Percentiles rank a stretch among this genome's conserved stretches.
Evolutionary conservation across 2,888 invertebrate genomes (phyloP).

Genomic region (Hartigia nigra): DNA sequence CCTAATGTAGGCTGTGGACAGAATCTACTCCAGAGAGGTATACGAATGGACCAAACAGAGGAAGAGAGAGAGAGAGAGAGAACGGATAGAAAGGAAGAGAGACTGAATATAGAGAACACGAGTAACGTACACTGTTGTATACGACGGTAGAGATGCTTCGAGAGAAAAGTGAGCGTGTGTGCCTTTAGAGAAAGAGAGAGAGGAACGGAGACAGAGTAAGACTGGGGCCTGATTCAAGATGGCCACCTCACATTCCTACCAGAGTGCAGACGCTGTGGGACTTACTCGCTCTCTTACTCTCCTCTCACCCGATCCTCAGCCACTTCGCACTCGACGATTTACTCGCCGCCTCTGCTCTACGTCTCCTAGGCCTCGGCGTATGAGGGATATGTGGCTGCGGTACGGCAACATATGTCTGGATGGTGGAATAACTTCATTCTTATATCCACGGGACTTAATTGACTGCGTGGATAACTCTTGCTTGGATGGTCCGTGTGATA

Average conservation of each 20-base stretch:
- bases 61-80: conserved; percentile 31
- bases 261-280: conserved; percentile 16
- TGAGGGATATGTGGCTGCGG: neutral
- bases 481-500: too few species aligned
- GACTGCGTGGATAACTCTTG: too few species aligned
- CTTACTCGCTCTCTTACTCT: conserved; percentile 18
- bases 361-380: conserved; percentile 5
- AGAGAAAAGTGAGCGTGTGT: conserved; percentile 15
- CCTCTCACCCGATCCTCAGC: neutral
- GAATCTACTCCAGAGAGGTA: too few species aligned
- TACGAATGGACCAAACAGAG: conserved; percentile 19
- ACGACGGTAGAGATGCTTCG: neutral
- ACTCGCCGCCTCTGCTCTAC: conserved; percentile 16
- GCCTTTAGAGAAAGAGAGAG: conserved; percentile 26
- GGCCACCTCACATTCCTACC: conserved; percentile 61
- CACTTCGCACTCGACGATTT: conserved; percentile 8
- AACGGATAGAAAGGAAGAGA: conserved; percentile 9
- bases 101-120: conserved; percentile 21
- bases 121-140: conserved; percentile 22
- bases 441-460: neutral
- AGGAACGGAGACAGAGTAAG: conserved; percentile 36
- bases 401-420: neutral
- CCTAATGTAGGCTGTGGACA: too few species aligned
- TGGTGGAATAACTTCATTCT: conserved; percentile 1
- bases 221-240: conserved; percentile 54